Evolutionary conservation across 2,113 vertebrate species (phyloP), one percentile per base, ranked within the genome.

Genomic region (Irena cyanogastra): DNA sequence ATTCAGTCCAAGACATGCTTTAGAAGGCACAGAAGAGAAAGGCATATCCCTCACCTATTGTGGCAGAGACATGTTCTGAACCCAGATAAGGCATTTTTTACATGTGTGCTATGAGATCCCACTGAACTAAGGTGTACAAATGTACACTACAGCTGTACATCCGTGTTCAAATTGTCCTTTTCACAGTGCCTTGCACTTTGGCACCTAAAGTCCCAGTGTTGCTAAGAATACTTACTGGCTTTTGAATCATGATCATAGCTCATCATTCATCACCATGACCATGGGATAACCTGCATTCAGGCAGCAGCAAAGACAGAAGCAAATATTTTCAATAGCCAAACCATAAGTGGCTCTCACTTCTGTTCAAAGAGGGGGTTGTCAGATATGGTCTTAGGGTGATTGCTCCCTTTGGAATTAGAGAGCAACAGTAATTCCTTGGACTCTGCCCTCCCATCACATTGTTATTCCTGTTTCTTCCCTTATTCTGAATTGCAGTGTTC

Each of bases 41-140:
- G 41, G 20, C 0, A 0, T 3, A 8, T 33, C n/a, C 31, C 41
- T 42, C 60, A 13, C 7, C 81, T 53, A n/a, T 4, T 33, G 11
- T 22, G 74, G 41, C 27, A 52, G 14, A 49, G 11, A 27, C 1
- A 17, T 9, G 8, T 6, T 63, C 42, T 41, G 9, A 65, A 10
- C 44, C 16, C 39, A 63, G 11, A 7, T n/a, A 17, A 54, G 17
- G 7, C 21, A 33, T 64, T 52, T 77, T 44, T 60, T 16, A 39
- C 14, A 12, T 17, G 11, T 65, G 23, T 70, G 26, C 4, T 26
- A n/a, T 3, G 37, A 87, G 2, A 90, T 19, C 9, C 45, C 13
- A 24, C 15, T 70, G 72, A 89, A 81, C 16, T 50, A n/a, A 68
- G 22, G 23, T 7, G 2, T 7, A 39, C 22, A 52, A 78, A n/a